Conservation (phyloP, 2,113 vertebrate genomes). For the Periophthalmodon schlosseri region DNA sequence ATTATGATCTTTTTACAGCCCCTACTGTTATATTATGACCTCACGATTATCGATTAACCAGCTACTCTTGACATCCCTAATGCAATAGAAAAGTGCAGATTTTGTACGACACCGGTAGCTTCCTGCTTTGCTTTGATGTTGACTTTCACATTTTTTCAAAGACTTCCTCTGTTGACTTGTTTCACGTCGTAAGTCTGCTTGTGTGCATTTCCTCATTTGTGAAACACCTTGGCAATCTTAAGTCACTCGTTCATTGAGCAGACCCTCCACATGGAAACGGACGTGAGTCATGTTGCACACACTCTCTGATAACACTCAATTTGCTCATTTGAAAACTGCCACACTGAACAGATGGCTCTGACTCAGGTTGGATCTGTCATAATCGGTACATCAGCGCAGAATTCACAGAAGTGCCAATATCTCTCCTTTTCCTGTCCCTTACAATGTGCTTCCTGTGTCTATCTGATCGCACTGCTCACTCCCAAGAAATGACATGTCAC, state of each 20-base stretch:
- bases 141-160: constrained; percentile 33
- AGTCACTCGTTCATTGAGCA: constrained; percentile 32
- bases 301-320: constrained; percentile 38
- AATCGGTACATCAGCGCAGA: neutral
- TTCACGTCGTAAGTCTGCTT: constrained; percentile 34
- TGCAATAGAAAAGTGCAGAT: constrained; percentile 5
- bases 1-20: neutral
- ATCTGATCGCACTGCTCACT: neutral
- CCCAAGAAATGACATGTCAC: neutral
- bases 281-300: constrained; percentile 60
- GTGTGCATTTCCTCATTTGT: constrained; percentile 23
- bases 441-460: constrained; percentile 17
- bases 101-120: constrained; percentile 33
- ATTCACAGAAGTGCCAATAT: constrained; percentile 6
- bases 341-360: constrained; percentile 24
- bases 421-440: neutral
- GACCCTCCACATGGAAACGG: constrained; percentile 44
- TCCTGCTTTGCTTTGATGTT: constrained; percentile 55
- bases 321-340: constrained; percentile 9
- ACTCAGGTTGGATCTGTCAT: constrained; percentile 23
- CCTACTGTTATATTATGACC: neutral
- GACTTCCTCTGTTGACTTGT: constrained; percentile 31
- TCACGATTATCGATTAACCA: neutral
- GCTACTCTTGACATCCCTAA: neutral
- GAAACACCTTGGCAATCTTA: constrained; percentile 16